Evolutionary conservation across 2,797 vertebrate genomes (phyloP).

Genomic region (Limnodromus scolopaceus): DNA sequence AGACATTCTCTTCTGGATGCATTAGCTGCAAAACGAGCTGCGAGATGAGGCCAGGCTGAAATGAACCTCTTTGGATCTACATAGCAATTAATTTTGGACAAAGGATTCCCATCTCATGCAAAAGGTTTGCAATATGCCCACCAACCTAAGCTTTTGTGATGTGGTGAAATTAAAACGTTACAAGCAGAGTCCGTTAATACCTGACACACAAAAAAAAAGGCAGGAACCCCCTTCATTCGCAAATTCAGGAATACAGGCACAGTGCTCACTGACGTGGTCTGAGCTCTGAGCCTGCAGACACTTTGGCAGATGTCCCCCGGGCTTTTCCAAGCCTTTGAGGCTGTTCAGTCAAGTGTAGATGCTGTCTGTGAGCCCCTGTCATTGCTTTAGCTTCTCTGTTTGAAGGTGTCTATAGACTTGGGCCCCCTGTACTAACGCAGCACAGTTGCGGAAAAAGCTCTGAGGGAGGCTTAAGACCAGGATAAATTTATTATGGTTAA

Average conservation of each 20-base stretch:
- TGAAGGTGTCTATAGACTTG: background rate
- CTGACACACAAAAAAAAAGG: background rate
- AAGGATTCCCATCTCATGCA: background rate
- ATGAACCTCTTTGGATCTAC: background rate
- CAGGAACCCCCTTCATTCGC: background rate
- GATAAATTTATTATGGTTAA: slow-evolving; percentile 15
- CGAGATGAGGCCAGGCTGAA: background rate
- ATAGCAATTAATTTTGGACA: background rate
- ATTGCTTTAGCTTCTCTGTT: background rate
- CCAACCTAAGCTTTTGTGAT: background rate
- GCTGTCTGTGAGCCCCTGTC: background rate
- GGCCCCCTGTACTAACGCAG: background rate
- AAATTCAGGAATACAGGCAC: background rate
- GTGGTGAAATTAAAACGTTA: background rate
- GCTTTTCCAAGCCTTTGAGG: slow-evolving; percentile 39
- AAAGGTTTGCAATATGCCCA: background rate
- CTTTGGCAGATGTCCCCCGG: background rate
- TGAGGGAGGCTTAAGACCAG: background rate
- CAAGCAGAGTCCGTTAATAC: background rate
- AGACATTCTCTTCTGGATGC: accelerated
- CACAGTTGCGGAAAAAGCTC: background rate
- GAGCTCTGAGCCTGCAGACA: background rate
- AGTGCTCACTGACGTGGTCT: background rate
- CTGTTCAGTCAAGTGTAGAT: background rate
- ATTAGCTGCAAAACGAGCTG: background rate